Base-by-base conservation (phyloP, 37 sponge, comb jelly and placozoan genomes). In the Agelas oroides region DNA sequence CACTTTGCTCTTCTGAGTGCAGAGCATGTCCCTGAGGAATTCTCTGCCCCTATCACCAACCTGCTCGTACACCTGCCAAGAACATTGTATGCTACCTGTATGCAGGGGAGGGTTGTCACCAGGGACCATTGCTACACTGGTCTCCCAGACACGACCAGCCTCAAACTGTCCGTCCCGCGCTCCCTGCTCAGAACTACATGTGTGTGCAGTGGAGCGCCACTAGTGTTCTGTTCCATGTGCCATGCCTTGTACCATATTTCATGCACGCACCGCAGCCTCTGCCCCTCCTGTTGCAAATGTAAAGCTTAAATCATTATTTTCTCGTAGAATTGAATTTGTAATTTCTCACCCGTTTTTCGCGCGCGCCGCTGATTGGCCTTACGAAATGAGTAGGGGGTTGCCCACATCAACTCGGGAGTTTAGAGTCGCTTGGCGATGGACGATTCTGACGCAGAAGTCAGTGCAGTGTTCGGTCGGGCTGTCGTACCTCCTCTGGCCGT, bases 121-220 rank as follows among this genome's bases (percentile, higher is more conserved):
- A 27, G 20, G 6, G 84, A 84, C 19, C 84, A 84, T 24, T 76
- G 67, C n/a, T 84, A 84, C 28, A 17, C 72, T 25, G 36, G 39
- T 5, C 24, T 21, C 12, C 31, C 59, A 59, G 21, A 76, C 59
- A 23, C 19, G 35, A n/a, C 31, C 33, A 34, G 38, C 24, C 63
- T 84, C 31, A 84, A 75, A 37, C 75, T 84, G 14, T 84, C 84
- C 30, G 36, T 84, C 24, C 84, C 84, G 0, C 41, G 84, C 8
- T 84, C 84, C 3, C 23, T 84, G 35, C n/a, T 84, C 16, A 46
- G 33, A 37, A 54, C 58, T 80, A 65, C 14, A 23, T 84, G 76
- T 75, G 67, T 36, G 66, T 75, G 76, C 36, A 55, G 65, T 32
- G 75, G 63, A 16, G 57, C 14, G 16, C 33, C 84, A 0, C 25